Conservation (phyloP, 2,888 invertebrate species). For the Branchipolynoe longqiensis region DNA sequence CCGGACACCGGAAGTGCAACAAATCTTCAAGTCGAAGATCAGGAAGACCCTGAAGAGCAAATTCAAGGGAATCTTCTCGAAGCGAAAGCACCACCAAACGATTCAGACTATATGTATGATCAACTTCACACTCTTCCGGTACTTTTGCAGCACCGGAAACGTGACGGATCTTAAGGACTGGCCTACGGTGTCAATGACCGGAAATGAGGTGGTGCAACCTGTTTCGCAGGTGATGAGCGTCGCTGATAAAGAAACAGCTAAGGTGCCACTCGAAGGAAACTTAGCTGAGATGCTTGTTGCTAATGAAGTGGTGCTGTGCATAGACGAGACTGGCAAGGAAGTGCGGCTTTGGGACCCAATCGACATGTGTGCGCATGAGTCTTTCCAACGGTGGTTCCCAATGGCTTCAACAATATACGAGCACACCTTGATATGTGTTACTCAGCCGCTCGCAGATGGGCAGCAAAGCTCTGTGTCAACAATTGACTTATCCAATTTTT, state of each 20-base stretch:
- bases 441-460: slow-evolving; percentile 10
- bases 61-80: slow-evolving; percentile 43
- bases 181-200: slow-evolving; percentile 41
- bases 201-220: slow-evolving; percentile 11
- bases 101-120: slow-evolving; percentile 46
- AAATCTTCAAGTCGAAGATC: slow-evolving; percentile 46
- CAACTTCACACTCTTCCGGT: slow-evolving; percentile 43
- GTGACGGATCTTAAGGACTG: slow-evolving; percentile 35
- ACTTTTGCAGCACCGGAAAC: slow-evolving; percentile 33
- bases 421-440: neutral
- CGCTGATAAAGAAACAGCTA: slow-evolving; percentile 31
- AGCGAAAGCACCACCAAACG: slow-evolving; percentile 28
- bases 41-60: slow-evolving; percentile 48
- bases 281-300: slow-evolving; percentile 19
- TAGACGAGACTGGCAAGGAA: slow-evolving; percentile 44
- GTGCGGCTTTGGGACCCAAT: slow-evolving; percentile 30
- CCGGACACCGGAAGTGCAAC: slow-evolving; percentile 15
- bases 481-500: slow-evolving; percentile 35
- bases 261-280: slow-evolving; percentile 28
- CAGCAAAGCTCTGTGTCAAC: slow-evolving; percentile 40
- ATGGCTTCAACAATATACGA: slow-evolving; percentile 3
- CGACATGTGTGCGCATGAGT: slow-evolving; percentile 36
- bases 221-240: slow-evolving; percentile 45
- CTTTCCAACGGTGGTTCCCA: slow-evolving; percentile 51
- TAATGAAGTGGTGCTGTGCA: slow-evolving; percentile 11